Evolutionary conservation across 1,140 invertebrate species (phyloP), one percentile per base, ranked within the genome.

Genomic region (Alviniconcha marisindica): DNA sequence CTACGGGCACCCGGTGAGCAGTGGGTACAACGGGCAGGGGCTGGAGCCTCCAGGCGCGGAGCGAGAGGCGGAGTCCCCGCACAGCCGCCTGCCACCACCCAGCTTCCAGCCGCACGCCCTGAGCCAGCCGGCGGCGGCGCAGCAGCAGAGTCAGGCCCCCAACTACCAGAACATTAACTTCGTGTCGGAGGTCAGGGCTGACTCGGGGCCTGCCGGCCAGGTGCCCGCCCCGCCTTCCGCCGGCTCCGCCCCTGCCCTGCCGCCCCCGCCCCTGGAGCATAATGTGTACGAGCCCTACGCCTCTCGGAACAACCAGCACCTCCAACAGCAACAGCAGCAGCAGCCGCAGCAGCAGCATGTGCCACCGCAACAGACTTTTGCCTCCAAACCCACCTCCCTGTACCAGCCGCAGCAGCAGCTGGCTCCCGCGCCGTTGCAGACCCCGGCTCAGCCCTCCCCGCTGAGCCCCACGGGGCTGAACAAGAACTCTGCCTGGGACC

Each of bases 101-200:
- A 42, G 18, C 14, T 44, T 69, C 18, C 83, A 38, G 38, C 66
- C 69, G 0, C 83, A 83, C n/a, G 83, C 83, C 21, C 84, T 77
- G 63, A 71, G 60, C 31, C 74, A 80, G 76, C n/a, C n/a, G n/a
- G n/a, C n/a, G n/a, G n/a, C n/a, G n/a, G 33, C 5, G 31, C 66
- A 71, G 42, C 42, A 76, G 28, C 28, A 85, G 73, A 44, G 77
- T 69, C 81, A 84, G 78, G 79, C 81, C 66, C 86, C 90, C 56
- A 90, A 91, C 81, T 91, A 91, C 71, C 90, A 91, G 82, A 91
- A 91, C 66, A 90, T 91, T 18, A 84, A 85, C 28, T 90, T 87
- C 78, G 84, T 60, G 48, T 69, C 77, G 0, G 84, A 83, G 21
- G 78, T 73, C 1, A 48, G 76, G 31, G 79, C 84, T 12, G 48